phyloP scores from a whole-genome alignment of 2,113 vertebrate genomes.

The Haliaeetus leucogaster region DNA sequence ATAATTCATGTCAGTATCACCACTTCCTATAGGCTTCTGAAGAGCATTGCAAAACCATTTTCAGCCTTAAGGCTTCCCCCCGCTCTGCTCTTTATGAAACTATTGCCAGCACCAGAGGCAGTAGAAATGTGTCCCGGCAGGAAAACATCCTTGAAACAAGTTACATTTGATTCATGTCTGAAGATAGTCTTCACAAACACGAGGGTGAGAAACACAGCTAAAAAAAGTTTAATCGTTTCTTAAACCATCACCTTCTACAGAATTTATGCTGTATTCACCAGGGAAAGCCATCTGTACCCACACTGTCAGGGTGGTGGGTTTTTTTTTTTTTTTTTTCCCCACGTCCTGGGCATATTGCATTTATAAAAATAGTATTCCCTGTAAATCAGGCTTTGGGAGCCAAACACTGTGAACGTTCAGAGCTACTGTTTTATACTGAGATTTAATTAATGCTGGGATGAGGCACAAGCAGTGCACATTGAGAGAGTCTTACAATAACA shows the following conservation, averaged over 20 bases:
- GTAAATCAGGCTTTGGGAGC: conserved; percentile 41
- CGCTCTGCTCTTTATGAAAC: neutral
- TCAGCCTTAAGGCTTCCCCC: neutral
- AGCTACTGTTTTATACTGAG: conserved; percentile 38
- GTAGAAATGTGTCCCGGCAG: conserved; percentile 33
- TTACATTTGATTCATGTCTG: conserved; percentile 57
- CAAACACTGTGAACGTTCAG: conserved; percentile 30
- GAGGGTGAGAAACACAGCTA: conserved; percentile 52
- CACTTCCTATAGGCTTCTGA: neutral
- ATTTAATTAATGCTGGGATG: conserved; percentile 41
- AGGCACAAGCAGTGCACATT: neutral
- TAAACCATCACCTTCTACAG: conserved; percentile 58
- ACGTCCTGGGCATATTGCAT: conserved; percentile 46
- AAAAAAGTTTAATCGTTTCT: conserved; percentile 56
- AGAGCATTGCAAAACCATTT: neutral
- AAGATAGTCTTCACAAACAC: conserved; percentile 50
- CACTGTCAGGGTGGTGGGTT: conserved; percentile 30
- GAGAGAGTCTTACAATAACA: neutral
- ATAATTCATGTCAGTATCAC: neutral
- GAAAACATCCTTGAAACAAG: conserved; percentile 52
- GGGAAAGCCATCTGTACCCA: conserved; percentile 66
- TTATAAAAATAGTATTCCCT: conserved; percentile 65
- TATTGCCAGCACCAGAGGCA: conserved; percentile 27
- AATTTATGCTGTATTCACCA: conserved; percentile 54
- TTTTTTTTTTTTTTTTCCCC: neutral